A percentile compares a stretch with the other conserved stretches of the same genome.
These are phyloP conservation scores for Pomatostomus ruficeps DNA, from an alignment of 2,113 vertebrate genomes.

Conservation along the genomic window DNA sequence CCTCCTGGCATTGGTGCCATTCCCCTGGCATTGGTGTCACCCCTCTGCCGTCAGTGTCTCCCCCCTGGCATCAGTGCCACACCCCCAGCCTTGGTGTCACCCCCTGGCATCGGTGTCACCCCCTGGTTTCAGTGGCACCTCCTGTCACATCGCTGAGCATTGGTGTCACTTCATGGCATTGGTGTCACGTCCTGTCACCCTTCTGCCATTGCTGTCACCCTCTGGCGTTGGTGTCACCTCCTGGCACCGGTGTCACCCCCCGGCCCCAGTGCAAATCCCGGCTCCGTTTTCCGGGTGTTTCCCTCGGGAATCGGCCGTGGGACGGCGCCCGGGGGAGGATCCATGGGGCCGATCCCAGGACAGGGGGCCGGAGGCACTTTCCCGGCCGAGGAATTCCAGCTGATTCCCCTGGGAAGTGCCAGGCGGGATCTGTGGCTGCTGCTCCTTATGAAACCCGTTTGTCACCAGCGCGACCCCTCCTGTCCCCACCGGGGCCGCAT, in stretches of 20 bases:
- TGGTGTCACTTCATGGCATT: background rate
- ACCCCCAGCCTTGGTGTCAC: accelerated
- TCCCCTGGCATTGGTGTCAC: background rate
- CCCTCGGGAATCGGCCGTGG: accelerated
- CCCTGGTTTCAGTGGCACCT: background rate
- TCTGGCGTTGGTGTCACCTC: background rate
- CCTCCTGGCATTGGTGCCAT: background rate
- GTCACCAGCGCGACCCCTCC: background rate
- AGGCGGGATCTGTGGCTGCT: background rate
- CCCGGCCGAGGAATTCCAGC: accelerated
- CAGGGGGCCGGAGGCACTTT: accelerated
- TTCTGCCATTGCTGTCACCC: no score
- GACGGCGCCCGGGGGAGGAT: accelerated
- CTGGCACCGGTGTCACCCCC: background rate
- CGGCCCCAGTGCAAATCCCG: accelerated
- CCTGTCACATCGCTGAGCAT: no score
- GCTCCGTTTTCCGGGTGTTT: accelerated
- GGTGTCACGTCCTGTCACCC: background rate
- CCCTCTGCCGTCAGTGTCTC: accelerated
- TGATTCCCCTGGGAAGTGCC: accelerated
- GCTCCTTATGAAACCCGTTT: background rate
- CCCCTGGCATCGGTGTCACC: background rate
- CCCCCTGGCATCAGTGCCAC: background rate
- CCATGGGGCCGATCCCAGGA: background rate
- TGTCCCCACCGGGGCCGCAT: background rate